Percentiles rank a stretch among this genome's conserved stretches.
Conservation (phyloP, 2,113 vertebrate genomes). For the Puffinus mauretanicus region DNA sequence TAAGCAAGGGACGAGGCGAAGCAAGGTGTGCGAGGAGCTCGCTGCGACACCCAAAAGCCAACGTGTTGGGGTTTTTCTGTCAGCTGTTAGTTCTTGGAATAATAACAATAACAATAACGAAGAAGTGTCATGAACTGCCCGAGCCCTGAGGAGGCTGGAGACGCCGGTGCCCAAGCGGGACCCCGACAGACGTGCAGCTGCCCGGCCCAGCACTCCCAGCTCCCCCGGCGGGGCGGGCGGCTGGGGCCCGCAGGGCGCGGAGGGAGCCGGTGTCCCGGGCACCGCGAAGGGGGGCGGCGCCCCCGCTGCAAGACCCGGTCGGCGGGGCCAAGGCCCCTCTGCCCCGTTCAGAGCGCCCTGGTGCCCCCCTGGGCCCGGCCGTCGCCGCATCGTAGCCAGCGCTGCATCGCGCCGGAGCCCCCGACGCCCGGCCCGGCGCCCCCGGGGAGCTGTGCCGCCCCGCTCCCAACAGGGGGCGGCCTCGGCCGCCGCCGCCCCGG, state of each 20-base stretch:
- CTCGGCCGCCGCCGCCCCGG: not conserved
- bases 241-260: no score
- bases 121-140: not conserved
- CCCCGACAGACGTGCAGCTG: not conserved
- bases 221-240: not conserved
- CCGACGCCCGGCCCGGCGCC: not conserved
- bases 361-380: not conserved
- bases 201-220: not conserved
- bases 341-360: no score
- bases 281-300: not conserved
- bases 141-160: not conserved
- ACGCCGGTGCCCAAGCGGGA: not conserved
- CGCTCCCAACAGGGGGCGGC: constrained; percentile 74
- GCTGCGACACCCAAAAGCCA: not conserved
- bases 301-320: no score
- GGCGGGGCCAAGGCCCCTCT: not conserved
- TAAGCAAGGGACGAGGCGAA: not conserved
- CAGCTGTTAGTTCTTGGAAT: not conserved
- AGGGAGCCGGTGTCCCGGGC: not conserved
- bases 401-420: not conserved
- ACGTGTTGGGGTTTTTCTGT: not conserved
- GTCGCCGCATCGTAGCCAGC: no score
- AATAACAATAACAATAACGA: not conserved
- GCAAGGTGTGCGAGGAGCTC: not conserved
- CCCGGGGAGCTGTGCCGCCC: not conserved